Evolutionary conservation across 2,888 invertebrate genomes (phyloP).

Genomic region (Clanis bilineata): DNA sequence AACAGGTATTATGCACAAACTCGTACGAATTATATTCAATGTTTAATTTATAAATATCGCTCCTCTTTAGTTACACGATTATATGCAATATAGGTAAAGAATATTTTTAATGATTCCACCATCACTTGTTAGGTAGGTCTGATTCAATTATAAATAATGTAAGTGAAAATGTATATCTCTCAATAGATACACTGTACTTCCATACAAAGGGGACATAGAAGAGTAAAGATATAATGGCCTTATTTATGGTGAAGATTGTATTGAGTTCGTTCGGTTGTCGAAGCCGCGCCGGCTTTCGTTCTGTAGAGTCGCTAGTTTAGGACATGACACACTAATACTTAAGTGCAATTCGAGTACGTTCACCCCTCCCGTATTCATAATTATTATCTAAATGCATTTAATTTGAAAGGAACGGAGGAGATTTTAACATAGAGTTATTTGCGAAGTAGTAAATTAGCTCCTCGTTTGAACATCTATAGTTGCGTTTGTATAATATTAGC

Average conservation of each 20-base stretch:
- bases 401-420: background rate
- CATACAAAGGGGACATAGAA: slow-evolving; percentile 52
- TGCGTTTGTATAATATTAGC: slow-evolving; percentile 9
- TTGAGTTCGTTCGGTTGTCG: slow-evolving; percentile 36
- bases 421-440: slow-evolving; percentile 27
- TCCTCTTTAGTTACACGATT: slow-evolving; percentile 46
- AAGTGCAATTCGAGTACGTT: slow-evolving; percentile 15
- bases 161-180: slow-evolving; percentile 78
- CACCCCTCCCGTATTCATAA: slow-evolving; percentile 23
- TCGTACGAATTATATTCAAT: slow-evolving; percentile 33
- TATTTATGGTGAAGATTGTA: slow-evolving; percentile 55
- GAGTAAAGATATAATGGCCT: slow-evolving; percentile 63
- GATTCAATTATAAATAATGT: slow-evolving; percentile 73
- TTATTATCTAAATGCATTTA: slow-evolving; percentile 22
- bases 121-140: slow-evolving; percentile 75
- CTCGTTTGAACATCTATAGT: slow-evolving; percentile 1
- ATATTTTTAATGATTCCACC: slow-evolving; percentile 59
- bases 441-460: slow-evolving; percentile 8
- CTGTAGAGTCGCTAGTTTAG: slow-evolving; percentile 71
- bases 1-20: slow-evolving; percentile 76
- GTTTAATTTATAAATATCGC: slow-evolving; percentile 50
- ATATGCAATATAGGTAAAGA: slow-evolving; percentile 72
- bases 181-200: slow-evolving; percentile 57
- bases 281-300: slow-evolving; percentile 31
- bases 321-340: slow-evolving; percentile 42